Evolutionary conservation across 2,888 invertebrate genomes (phyloP), one percentile per base, ranked within the genome.

Genomic region (Tachina fera): DNA sequence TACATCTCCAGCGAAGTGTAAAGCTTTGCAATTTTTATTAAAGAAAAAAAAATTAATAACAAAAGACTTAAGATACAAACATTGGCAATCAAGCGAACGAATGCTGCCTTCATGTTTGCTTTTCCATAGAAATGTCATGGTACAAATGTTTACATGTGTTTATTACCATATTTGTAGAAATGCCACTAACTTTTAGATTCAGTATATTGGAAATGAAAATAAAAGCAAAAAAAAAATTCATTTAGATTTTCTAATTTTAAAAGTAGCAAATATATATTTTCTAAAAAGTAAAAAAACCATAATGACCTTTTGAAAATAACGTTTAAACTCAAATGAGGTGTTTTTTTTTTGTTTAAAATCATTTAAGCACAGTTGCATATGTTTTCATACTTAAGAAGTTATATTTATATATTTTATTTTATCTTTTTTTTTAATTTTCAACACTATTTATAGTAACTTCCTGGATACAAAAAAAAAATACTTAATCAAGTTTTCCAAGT

Each of bases 91-190:
- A 47, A 19, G n/a, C 41, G 9, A 9, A 47, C 16, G 9, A 53
- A 56, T 61, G 39, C 16, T 60, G 41, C 31, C 6, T 51, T 41
- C 47, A 41, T 45, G 71, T 53, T 53, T 45, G 11, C 45, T 71
- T 75, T 63, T 63, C 31, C 61, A 79, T 67, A 61, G 60, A 86
- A 86, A 86, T 79, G 85, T 83, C 85, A 86, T 83, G 79, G 60
- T 53, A 79, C 71, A 86, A 86, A 83, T 86, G 79, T 79, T 85
- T 65, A 85, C 85, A 82, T 78, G 53, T 85, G 85, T 82, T 82
- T 75, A 75, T 71, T 63, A 78, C 85, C 85, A 82, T 82, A 82
- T 85, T 78, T 75, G 82, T 45, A 56, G 39, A 77, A 71, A 72
- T 72, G 60, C 10, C 49, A 71, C 22, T 31, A 47, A 14, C 10